These are phyloP conservation scores for Ceratosolen solmsi DNA, from an alignment of 1,140 invertebrate species.

Conservation along the genomic window DNA sequence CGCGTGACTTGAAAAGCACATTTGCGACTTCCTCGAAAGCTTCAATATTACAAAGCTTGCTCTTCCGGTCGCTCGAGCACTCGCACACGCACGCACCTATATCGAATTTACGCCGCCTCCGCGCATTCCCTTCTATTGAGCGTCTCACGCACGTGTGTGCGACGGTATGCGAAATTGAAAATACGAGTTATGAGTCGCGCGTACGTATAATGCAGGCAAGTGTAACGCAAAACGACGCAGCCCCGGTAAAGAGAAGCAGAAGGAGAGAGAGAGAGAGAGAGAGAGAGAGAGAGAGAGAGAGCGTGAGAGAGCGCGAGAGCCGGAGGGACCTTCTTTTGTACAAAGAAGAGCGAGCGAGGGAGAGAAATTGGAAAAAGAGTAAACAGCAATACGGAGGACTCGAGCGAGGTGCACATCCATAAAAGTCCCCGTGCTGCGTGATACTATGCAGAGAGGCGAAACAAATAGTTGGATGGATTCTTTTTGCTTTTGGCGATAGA, in stretches of 20 bases:
- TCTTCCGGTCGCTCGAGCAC: constrained; percentile 31
- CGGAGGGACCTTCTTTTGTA: background rate
- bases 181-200: constrained; percentile 37
- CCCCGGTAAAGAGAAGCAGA: background rate
- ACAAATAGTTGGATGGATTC: constrained; percentile 27
- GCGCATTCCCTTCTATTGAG: background rate
- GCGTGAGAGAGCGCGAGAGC: background rate
- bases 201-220: background rate
- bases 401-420: constrained; percentile 25
- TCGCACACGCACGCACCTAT: background rate
- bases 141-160: background rate
- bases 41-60: constrained; percentile 25
- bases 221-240: background rate
- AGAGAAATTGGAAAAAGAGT: constrained; percentile 37
- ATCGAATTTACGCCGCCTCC: background rate
- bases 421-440: constrained; percentile 23
- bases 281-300: background rate
- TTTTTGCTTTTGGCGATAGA: constrained; percentile 13
- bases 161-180: constrained; percentile 41
- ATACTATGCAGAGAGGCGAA: constrained; percentile 42
- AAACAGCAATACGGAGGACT: constrained; percentile 18
- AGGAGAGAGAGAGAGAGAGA: background rate
- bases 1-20: constrained; percentile 7
- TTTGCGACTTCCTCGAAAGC: constrained; percentile 30
- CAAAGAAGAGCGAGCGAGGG: constrained; percentile 13